Evolutionary conservation across 2,113 vertebrate species (phyloP).

Genomic region (Lucifuga dentata): DNA sequence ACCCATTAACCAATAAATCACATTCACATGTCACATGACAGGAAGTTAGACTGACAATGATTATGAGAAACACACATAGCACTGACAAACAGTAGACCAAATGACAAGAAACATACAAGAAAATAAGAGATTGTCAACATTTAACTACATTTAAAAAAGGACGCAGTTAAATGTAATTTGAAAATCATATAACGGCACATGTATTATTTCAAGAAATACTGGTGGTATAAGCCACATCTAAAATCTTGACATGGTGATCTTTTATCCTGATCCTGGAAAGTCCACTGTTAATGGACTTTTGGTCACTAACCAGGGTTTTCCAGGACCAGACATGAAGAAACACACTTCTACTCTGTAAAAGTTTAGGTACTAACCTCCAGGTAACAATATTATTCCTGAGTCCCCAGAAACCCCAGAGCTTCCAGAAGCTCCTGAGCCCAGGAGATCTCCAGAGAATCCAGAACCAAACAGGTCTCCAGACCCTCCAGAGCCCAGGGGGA

Average conservation of each 20-base stretch:
- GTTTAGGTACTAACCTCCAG: conserved; percentile 80
- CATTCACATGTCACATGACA: conserved; percentile 38
- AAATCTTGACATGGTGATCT: too few species aligned
- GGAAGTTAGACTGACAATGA: conserved; percentile 40
- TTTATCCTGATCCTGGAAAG: too few species aligned
- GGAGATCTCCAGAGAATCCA: conserved; percentile 63
- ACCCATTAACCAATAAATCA: conserved; percentile 42
- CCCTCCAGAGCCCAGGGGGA: conserved; percentile 60
- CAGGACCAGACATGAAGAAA: too few species aligned
- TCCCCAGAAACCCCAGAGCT: conserved; percentile 69
- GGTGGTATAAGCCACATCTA: too few species aligned
- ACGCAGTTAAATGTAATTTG: conserved; percentile 72
- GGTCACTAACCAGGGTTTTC: too few species aligned
- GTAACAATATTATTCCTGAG: conserved; percentile 71
- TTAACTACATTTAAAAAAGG: conserved; percentile 67
- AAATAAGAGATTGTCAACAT: conserved; percentile 56
- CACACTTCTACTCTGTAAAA: conserved; percentile 26
- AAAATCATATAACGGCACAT: too few species aligned
- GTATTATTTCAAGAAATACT: too few species aligned
- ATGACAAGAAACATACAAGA: conserved; percentile 1
- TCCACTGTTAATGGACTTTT: too few species aligned
- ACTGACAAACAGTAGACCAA: conserved; percentile 17
- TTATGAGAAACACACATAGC: conserved; percentile 41
- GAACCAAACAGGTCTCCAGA: conserved; percentile 72
- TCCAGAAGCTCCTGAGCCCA: conserved; percentile 67